A percentile compares a stretch with the other conserved stretches of the same genome.
Conservation (phyloP, 2,797 vertebrate species). For the Protosalanx chinensis region DNA sequence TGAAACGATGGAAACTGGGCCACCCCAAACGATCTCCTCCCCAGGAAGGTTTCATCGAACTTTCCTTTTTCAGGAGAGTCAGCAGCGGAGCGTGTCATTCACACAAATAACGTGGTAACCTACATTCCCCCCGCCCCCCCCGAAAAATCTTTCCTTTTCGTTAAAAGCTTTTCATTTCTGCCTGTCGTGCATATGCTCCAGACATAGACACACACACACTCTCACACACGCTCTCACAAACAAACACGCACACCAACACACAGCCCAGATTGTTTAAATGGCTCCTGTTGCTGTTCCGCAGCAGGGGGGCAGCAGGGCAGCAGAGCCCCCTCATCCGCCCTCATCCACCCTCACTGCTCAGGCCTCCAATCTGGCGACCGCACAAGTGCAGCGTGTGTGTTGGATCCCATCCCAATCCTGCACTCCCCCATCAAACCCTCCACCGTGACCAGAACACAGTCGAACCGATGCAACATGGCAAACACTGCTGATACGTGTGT, state of each 20-base stretch:
- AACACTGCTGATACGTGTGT: constrained; percentile 38
- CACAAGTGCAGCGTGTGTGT: constrained; percentile 11
- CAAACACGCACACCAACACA: constrained; percentile 3
- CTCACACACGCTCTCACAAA: background rate
- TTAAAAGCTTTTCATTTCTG: background rate
- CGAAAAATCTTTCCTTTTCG: too few species aligned
- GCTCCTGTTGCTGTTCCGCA: background rate
- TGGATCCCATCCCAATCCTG: constrained; percentile 34
- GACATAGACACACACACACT: background rate
- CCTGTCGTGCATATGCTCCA: background rate
- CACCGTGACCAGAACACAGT: constrained; percentile 29
- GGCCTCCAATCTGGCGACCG: constrained; percentile 7
- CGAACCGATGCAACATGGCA: constrained; percentile 28
- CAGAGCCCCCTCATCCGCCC: too few species aligned
- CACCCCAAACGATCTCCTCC: background rate
- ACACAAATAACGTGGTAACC: background rate
- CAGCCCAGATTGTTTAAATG: background rate
- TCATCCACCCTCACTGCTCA: background rate
- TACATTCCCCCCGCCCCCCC: constrained; percentile 4
- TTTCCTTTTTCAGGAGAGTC: too few species aligned
- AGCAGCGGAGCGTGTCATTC: background rate
- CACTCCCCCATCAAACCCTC: constrained; percentile 15
- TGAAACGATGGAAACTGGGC: constrained; percentile 2
- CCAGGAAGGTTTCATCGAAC: background rate
- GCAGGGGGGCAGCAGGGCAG: background rate